A percentile compares a stretch with the other conserved stretches of the same genome.
Conservation (phyloP, 2,797 vertebrate species). For the Coendou prehensilis region DNA sequence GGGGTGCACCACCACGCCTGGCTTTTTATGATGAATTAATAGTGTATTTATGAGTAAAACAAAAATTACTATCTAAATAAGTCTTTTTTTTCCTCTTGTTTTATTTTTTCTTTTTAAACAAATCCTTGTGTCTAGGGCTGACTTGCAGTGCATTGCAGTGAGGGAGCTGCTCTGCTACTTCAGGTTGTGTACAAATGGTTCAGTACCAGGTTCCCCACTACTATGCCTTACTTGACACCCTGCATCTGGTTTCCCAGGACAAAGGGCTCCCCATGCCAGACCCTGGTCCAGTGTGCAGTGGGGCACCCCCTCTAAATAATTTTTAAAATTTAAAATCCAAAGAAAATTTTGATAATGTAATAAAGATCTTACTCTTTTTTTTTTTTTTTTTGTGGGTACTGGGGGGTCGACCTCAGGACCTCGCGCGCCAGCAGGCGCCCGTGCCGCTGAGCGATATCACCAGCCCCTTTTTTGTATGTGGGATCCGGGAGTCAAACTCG, state of each 20-base stretch:
- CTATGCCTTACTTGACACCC: background rate
- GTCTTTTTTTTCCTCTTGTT: background rate
- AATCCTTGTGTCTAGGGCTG: background rate
- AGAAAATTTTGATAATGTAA: conserved; percentile 37
- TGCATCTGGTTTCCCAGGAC: background rate
- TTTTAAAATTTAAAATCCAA: conserved; percentile 45
- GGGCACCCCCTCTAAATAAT: background rate
- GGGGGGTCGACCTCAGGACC: no score
- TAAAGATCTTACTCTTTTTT: conserved; percentile 51
- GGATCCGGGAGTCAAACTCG: no score
- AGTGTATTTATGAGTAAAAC: conserved; percentile 13
- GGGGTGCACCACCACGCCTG: background rate
- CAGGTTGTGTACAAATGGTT: background rate
- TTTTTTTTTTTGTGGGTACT: no score
- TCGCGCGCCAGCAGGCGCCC: no score
- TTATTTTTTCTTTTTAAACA: background rate
- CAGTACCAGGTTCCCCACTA: background rate
- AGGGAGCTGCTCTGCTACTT: background rate
- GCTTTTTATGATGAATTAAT: background rate
- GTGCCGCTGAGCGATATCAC: no score
- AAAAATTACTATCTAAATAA: background rate
- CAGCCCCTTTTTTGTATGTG: no score
- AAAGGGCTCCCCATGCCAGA: background rate
- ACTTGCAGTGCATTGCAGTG: background rate
- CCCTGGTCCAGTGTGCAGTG: background rate